A percentile compares a stretch with the other conserved stretches of the same genome.
Conservation (phyloP, 2,797 vertebrate genomes). For the Pseudochromis fuscus region DNA sequence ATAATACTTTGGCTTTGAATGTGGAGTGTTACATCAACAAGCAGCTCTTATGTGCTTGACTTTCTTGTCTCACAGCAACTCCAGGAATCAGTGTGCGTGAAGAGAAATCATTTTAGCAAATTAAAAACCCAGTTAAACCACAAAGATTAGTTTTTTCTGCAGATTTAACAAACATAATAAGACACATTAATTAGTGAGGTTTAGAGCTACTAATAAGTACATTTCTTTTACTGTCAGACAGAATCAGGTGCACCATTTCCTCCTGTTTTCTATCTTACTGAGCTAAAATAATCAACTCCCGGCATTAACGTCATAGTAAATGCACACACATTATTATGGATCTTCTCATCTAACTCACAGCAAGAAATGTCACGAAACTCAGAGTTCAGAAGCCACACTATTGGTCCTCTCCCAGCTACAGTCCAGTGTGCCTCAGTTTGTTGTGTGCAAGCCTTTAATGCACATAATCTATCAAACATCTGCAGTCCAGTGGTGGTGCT, state of each 20-base stretch:
- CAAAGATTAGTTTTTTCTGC: not conserved
- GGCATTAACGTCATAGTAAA: not conserved
- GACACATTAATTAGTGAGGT: not conserved
- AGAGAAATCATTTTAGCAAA: too few species aligned
- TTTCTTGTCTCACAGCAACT: not conserved
- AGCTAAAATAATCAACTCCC: not conserved
- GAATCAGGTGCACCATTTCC: not conserved
- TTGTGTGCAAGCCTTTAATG: not conserved
- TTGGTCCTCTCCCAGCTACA: not conserved
- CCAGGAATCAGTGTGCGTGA: not conserved
- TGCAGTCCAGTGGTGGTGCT: constrained; percentile 18
- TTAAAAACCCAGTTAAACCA: not conserved
- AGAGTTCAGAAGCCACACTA: not conserved
- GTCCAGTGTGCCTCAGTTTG: constrained; percentile 7
- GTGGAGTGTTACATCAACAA: not conserved
- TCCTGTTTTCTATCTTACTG: not conserved
- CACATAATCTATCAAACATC: constrained; percentile 45
- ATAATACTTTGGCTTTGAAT: too few species aligned
- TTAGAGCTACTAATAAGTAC: not conserved
- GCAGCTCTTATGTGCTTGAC: not conserved
- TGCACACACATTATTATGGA: not conserved
- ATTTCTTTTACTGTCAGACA: not conserved
- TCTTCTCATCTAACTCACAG: not conserved
- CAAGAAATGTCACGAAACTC: not conserved
- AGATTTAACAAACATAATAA: too few species aligned